These are phyloP conservation scores for Pangasius mekongensis DNA, from an alignment of 2,797 vertebrate genomes.

Conservation along the genomic window DNA sequence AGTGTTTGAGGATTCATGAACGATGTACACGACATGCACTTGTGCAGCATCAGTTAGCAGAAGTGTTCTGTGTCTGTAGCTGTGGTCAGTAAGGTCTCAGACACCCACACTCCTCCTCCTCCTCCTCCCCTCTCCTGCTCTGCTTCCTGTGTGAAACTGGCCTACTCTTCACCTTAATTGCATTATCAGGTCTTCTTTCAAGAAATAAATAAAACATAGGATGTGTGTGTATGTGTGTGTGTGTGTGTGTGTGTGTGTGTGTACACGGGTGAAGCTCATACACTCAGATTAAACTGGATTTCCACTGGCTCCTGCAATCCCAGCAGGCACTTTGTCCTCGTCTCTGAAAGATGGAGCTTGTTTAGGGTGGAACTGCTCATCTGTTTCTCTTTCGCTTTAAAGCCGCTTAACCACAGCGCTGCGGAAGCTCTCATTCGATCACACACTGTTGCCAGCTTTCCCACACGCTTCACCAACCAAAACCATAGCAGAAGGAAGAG, in stretches of 20 bases:
- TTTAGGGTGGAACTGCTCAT: neutral
- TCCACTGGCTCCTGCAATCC: neutral
- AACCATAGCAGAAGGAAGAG: slow-evolving; percentile 10
- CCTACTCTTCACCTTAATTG: slow-evolving; percentile 38
- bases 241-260: neutral
- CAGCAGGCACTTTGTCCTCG: neutral
- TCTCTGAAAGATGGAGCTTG: slow-evolving; percentile 9
- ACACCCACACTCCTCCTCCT: slow-evolving; percentile 22
- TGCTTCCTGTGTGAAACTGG: slow-evolving; percentile 56
- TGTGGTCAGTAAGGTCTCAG: slow-evolving; percentile 50
- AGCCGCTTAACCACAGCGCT: slow-evolving; percentile 35
- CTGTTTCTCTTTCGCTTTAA: slow-evolving; percentile 43
- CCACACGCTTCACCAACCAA: neutral
- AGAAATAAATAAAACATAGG: slow-evolving; percentile 5
- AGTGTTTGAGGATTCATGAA: neutral
- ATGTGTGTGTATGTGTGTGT: neutral
- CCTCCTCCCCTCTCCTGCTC: slow-evolving; percentile 1
- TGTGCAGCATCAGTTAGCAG: slow-evolving; percentile 21
- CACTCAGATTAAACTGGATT: neutral
- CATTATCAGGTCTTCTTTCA: neutral
- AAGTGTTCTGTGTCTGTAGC: slow-evolving; percentile 11
- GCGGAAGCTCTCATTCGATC: slow-evolving; percentile 20
- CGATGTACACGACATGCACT: neutral
- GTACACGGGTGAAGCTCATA: neutral
- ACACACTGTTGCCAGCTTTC: neutral